Conservation (phyloP, 1,140 invertebrate genomes). For the Trachelipus rathkii region DNA sequence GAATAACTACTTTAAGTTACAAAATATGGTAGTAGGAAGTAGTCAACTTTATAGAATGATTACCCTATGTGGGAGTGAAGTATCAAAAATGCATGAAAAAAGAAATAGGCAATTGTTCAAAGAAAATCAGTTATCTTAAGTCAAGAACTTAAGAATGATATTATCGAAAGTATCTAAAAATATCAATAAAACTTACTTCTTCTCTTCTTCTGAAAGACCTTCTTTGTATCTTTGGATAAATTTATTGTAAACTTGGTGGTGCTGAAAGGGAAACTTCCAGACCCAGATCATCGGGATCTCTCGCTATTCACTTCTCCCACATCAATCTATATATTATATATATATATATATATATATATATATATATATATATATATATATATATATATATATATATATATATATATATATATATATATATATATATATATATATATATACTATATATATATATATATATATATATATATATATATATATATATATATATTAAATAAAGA, state of each 20-base stretch:
- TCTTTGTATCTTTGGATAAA: slow-evolving; percentile 83
- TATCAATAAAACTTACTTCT: slow-evolving; percentile 56
- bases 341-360: slow-evolving; percentile 46
- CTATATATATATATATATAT: not conserved
- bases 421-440: not conserved
- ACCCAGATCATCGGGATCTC: slow-evolving; percentile 57
- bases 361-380: not conserved
- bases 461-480: not conserved
- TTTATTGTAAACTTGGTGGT: slow-evolving; percentile 72
- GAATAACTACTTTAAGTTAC: no score
- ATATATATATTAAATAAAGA: no score
- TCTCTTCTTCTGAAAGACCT: slow-evolving; percentile 68
- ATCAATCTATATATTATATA: slow-evolving; percentile 57
- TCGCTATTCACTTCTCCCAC: slow-evolving; percentile 64
- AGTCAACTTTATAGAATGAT: no score
- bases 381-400: not conserved
- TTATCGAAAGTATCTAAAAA: no score
- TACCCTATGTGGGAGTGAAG: no score
- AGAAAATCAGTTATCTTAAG: no score
- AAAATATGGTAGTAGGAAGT: no score
- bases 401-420: slow-evolving; percentile 4
- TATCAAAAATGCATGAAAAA: no score
- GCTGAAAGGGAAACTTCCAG: slow-evolving; percentile 57
- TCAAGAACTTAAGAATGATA: no score
- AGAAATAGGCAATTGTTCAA: no score